phyloP scores from a whole-genome alignment of 2,888 invertebrate species.

The Pyrgus malvae region DNA sequence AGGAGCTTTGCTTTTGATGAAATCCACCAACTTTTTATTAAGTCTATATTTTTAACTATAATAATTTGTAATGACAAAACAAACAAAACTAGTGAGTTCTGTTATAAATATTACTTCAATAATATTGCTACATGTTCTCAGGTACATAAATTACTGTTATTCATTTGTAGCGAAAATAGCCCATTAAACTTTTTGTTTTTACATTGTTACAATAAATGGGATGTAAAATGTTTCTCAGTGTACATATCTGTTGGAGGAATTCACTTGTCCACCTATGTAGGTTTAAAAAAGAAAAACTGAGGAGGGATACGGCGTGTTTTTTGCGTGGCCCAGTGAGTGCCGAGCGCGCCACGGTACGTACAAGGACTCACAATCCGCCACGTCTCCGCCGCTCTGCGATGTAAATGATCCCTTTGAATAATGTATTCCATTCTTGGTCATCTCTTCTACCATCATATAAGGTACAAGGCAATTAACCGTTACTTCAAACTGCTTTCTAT shows the following conservation, averaged over 20 bases:
- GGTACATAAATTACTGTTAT: conserved; percentile 19
- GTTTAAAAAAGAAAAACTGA: conserved; percentile 64
- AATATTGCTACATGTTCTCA: background rate
- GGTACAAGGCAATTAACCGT: conserved; percentile 72
- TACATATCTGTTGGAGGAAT: conserved; percentile 38
- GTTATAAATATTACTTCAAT: too few relatives aligned
- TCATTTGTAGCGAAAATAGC: conserved; percentile 21
- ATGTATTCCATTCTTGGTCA: conserved; percentile 75
- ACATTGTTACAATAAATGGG: conserved; percentile 31
- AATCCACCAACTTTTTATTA: too few relatives aligned
- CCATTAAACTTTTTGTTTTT: conserved; percentile 23
- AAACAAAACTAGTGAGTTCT: too few relatives aligned
- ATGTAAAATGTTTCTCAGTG: conserved; percentile 42
- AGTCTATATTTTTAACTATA: too few relatives aligned
- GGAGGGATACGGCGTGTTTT: conserved; percentile 70
- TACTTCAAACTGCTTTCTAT: conserved; percentile 65
- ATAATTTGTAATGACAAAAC: too few relatives aligned
- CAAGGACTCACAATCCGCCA: conserved; percentile 69
- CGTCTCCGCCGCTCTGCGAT: conserved; percentile 68
- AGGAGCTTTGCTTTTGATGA: too few relatives aligned
- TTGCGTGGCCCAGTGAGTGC: conserved; percentile 59
- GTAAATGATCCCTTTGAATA: conserved; percentile 80
- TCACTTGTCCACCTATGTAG: conserved; percentile 38
- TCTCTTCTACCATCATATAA: conserved; percentile 68
- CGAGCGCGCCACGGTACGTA: conserved; percentile 64